phyloP scores from a whole-genome alignment of 2,797 vertebrate genomes.

The Sebastes kiyomatsui region DNA sequence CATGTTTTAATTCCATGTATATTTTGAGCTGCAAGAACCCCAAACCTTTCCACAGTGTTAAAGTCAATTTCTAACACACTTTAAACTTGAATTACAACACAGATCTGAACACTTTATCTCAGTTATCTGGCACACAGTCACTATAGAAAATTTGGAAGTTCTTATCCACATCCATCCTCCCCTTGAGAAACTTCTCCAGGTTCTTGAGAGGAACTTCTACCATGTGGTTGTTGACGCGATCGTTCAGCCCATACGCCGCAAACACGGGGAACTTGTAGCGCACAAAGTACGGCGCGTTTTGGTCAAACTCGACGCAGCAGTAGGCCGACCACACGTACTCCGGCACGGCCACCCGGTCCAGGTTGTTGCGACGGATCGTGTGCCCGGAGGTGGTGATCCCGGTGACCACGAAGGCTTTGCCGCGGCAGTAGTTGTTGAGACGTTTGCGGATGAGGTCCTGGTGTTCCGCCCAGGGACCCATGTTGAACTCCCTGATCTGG shows the following conservation, averaged over 20 bases:
- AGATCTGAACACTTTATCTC: neutral
- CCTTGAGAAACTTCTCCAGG: conserved; percentile 80
- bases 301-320: conserved; percentile 79
- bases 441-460: conserved; percentile 71
- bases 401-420: conserved; percentile 73
- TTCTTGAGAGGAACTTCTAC: conserved; percentile 79
- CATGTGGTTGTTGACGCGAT: conserved; percentile 76
- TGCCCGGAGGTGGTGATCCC: conserved; percentile 77
- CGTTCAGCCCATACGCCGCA: conserved; percentile 76
- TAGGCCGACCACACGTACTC: conserved; percentile 82
- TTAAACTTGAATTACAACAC: neutral
- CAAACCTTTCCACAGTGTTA: neutral
- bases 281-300: conserved; percentile 77
- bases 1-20: neutral
- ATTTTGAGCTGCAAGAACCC: neutral
- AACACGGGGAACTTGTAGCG: conserved; percentile 81
- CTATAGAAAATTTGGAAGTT: conserved; percentile 84
- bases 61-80: neutral
- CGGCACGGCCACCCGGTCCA: conserved; percentile 74
- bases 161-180: conserved; percentile 79
- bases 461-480: conserved; percentile 74
- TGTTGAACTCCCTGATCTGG: conserved; percentile 73
- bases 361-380: conserved; percentile 77
- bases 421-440: conserved; percentile 82
- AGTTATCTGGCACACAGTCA: conserved; percentile 74